phyloP scores from a whole-genome alignment of 2,888 invertebrate species.

The Xanthia icteritia region DNA sequence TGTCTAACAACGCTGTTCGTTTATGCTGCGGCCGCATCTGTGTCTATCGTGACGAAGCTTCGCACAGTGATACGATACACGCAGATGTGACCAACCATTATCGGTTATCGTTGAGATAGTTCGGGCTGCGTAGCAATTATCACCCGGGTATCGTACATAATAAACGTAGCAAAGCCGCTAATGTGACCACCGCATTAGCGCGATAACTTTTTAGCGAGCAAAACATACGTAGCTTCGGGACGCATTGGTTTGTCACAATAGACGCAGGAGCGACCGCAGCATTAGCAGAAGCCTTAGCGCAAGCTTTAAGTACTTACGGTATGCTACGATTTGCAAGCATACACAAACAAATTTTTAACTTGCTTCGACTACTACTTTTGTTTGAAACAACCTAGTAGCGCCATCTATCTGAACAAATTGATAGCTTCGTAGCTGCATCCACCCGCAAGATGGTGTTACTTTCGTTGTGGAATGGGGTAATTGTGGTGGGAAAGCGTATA shows the following conservation, averaged over 20 bases:
- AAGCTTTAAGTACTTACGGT: background rate
- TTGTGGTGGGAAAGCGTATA: constrained; percentile 5
- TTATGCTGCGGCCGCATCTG: background rate
- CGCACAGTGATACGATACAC: too few relatives aligned
- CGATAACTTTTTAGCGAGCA: too few relatives aligned
- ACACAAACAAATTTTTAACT: background rate
- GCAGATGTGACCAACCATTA: too few relatives aligned
- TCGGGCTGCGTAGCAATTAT: too few relatives aligned
- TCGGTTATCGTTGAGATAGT: too few relatives aligned
- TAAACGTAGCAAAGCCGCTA: too few relatives aligned
- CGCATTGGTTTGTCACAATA: too few relatives aligned
- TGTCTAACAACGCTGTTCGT: background rate
- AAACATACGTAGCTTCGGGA: too few relatives aligned
- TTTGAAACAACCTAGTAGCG: background rate
- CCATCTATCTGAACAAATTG: background rate
- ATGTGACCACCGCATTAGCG: too few relatives aligned
- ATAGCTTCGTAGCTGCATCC: background rate
- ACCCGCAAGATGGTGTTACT: constrained; percentile 2
- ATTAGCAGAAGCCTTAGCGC: background rate
- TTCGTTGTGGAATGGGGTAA: background rate
- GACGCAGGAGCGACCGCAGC: too few relatives aligned
- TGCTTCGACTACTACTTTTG: background rate
- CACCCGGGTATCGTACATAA: too few relatives aligned
- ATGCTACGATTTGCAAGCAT: background rate
- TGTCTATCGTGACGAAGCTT: too few relatives aligned